These are phyloP conservation scores for Porites lobata DNA, from an alignment of 92 coral and sea anemone species.

Conservation along the genomic window DNA sequence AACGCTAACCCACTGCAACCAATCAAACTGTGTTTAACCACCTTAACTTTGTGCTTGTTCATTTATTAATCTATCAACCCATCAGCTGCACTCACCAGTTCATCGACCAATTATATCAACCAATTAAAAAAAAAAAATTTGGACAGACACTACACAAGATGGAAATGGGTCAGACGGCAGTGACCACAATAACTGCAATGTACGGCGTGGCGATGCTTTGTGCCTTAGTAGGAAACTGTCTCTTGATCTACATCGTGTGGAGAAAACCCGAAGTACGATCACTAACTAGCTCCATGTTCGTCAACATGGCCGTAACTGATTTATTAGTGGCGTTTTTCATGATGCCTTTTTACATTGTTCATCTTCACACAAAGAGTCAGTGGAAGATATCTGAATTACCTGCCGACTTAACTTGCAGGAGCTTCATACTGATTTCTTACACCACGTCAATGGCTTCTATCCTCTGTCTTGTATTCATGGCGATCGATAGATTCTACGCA, in stretches of 20 bases:
- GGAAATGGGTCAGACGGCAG: background rate
- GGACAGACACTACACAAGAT: background rate
- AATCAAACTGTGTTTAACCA: too few species aligned
- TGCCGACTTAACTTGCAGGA: conserved; percentile 22
- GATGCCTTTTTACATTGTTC: background rate
- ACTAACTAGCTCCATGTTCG: conserved; percentile 29
- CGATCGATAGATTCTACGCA: conserved; percentile 34
- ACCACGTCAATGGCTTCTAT: conserved; percentile 13
- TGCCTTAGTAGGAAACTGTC: conserved; percentile 7
- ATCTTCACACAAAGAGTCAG: background rate
- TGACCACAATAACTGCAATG: background rate
- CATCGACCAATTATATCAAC: too few species aligned
- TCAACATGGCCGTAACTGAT: conserved; percentile 24
- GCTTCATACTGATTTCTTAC: background rate
- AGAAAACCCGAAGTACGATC: conserved; percentile 15
- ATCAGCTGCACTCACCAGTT: too few species aligned
- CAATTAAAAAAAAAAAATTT: too few species aligned
- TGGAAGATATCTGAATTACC: background rate
- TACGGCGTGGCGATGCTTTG: conserved; percentile 15
- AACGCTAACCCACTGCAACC: too few species aligned
- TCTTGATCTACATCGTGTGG: conserved; percentile 32
- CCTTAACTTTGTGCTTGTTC: too few species aligned
- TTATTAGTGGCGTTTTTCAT: background rate
- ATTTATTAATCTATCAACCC: too few species aligned
- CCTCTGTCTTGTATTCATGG: conserved; percentile 16